These are phyloP conservation scores for Neuroscelio doddi DNA, from an alignment of 2,888 invertebrate genomes.

Conservation along the genomic window DNA sequence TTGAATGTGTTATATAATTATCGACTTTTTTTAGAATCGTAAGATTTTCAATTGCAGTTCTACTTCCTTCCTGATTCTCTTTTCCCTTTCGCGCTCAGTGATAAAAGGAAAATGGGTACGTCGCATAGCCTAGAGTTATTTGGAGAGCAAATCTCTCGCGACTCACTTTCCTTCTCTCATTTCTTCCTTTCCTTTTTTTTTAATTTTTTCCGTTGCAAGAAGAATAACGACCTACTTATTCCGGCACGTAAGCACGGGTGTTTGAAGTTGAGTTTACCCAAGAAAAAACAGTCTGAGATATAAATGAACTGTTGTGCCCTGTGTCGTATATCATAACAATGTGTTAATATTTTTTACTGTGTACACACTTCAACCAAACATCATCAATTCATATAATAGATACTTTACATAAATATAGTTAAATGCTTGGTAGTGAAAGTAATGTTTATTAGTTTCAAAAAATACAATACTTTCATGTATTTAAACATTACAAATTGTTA, in stretches of 20 bases:
- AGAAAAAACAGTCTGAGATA: constrained; percentile 12
- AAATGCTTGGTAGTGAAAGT: no score
- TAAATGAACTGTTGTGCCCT: constrained; percentile 37
- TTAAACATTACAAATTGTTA: no score
- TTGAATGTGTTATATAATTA: no score
- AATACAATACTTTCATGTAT: no score
- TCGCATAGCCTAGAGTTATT: constrained; percentile 2
- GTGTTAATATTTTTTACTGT: constrained; percentile 24
- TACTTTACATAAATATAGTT: neutral
- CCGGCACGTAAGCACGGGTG: constrained; percentile 33
- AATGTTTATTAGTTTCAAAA: no score
- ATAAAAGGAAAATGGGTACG: neutral
- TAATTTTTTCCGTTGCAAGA: constrained; percentile 28
- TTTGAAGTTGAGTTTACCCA: constrained; percentile 36
- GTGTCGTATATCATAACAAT: constrained; percentile 28
- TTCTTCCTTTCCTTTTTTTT: neutral
- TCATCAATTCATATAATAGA: constrained; percentile 18
- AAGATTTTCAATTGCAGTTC: no score
- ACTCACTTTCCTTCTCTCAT: constrained; percentile 2
- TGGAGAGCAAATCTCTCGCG: neutral
- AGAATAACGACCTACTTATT: constrained; percentile 45
- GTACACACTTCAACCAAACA: constrained; percentile 9
- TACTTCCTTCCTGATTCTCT: no score
- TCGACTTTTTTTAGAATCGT: no score
- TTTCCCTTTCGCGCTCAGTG: neutral